Percentiles rank a stretch among this genome's conserved stretches.
phyloP scores from a whole-genome alignment of 1,140 invertebrate genomes.

The Zaprionus nigranus region DNA sequence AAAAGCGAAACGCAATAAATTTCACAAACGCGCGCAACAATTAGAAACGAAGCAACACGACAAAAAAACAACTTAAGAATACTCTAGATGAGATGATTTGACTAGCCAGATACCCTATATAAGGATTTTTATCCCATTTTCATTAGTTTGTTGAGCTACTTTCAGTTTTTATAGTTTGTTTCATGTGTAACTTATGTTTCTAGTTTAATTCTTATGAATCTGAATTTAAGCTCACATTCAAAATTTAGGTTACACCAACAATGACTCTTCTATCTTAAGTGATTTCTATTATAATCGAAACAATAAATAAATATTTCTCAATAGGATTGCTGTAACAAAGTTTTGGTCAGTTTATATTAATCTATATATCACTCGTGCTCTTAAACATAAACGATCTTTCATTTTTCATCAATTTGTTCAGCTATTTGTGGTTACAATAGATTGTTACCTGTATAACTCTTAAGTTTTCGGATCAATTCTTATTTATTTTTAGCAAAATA shows the following conservation, averaged over 20 bases:
- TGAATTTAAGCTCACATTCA: not conserved
- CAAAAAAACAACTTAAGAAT: conserved; percentile 33
- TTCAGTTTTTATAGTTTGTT: not conserved
- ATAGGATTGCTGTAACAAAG: not conserved
- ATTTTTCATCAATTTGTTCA: not conserved
- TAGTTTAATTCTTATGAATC: not conserved
- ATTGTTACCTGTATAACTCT: not conserved
- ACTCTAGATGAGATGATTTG: not conserved
- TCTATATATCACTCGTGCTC: no score
- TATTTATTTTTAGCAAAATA: not conserved
- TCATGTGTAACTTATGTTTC: not conserved
- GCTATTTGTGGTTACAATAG: not conserved
- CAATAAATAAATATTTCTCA: not conserved
- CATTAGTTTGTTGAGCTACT: not conserved
- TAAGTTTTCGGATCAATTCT: not conserved
- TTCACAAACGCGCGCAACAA: conserved; percentile 81
- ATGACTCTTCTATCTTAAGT: no score
- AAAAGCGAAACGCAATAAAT: conserved; percentile 78
- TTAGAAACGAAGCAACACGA: conserved; percentile 70
- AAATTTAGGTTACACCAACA: not conserved
- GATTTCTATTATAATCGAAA: no score
- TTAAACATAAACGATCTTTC: not conserved
- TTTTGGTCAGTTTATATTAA: no score
- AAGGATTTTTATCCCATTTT: no score
- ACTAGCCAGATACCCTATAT: conserved; percentile 11